Conservation (phyloP, 2,113 vertebrate genomes). For the Scomber colias region DNA sequence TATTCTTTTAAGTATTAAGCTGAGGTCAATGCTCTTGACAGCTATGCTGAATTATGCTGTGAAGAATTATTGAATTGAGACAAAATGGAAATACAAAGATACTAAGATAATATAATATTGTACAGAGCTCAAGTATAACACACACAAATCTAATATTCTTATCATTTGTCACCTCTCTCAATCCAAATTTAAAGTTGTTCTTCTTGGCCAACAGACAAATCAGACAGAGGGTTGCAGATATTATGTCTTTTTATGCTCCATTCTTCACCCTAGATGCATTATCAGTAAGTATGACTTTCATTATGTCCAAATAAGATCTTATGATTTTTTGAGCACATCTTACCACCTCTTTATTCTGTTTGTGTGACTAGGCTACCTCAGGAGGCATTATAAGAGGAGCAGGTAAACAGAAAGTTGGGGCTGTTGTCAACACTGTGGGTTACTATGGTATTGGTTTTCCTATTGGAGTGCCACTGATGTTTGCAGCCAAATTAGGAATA, state of each 20-base stretch:
- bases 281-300: slow-evolving; percentile 61
- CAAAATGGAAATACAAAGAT: background rate
- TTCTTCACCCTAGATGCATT: slow-evolving; percentile 76
- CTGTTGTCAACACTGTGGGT: slow-evolving; percentile 80
- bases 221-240: slow-evolving; percentile 64
- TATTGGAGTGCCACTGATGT: slow-evolving; percentile 86
- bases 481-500: slow-evolving; percentile 86
- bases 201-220: slow-evolving; percentile 73
- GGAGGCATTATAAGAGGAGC: slow-evolving; percentile 86
- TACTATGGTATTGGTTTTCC: slow-evolving; percentile 88
- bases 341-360: background rate
- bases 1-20: slow-evolving; percentile 43
- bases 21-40: background rate
- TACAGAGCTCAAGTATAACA: background rate
- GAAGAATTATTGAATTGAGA: background rate
- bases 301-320: background rate
- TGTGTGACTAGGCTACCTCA: slow-evolving; percentile 74
- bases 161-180: background rate
- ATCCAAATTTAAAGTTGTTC: background rate
- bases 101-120: background rate
- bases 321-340: background rate
- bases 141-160: background rate
- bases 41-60: background rate
- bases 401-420: slow-evolving; percentile 89
- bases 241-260: slow-evolving; percentile 76